Conservation (phyloP, 2,888 invertebrate species). For the Deilephila porcellus region DNA sequence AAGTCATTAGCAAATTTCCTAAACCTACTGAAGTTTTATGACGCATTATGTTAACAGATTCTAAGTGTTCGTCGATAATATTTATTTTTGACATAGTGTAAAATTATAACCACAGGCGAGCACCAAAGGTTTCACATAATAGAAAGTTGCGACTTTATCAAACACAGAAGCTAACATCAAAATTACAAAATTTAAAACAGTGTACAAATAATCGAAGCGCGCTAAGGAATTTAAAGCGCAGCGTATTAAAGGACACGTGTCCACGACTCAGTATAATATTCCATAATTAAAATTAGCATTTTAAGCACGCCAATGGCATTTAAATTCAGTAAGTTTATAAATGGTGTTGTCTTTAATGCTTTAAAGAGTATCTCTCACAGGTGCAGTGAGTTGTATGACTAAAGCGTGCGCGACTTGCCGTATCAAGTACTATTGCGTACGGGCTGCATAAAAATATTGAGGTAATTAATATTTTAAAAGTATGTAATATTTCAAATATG, state of each 20-base stretch:
- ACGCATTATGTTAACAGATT: too few relatives aligned
- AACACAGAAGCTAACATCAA: neutral
- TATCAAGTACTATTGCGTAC: constrained; percentile 49
- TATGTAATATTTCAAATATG: too few relatives aligned
- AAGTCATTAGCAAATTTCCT: too few relatives aligned
- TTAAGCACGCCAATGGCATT: constrained; percentile 25
- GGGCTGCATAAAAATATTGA: constrained; percentile 40
- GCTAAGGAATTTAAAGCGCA: constrained; percentile 8
- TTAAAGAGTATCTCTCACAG: constrained; percentile 31
- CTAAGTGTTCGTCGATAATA: too few relatives aligned
- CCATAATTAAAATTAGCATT: constrained; percentile 24
- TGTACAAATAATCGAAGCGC: constrained; percentile 1
- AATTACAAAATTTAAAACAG: neutral
- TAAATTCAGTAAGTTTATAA: constrained; percentile 27
- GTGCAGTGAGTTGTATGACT: constrained; percentile 44
- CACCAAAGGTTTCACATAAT: too few relatives aligned
- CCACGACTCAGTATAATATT: constrained; percentile 19
- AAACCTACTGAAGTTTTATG: too few relatives aligned
- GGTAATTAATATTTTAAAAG: too few relatives aligned
- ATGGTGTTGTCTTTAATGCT: constrained; percentile 28
- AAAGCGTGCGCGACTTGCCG: constrained; percentile 45
- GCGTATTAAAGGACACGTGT: constrained; percentile 21
- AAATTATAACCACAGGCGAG: too few relatives aligned
- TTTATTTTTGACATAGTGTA: too few relatives aligned
- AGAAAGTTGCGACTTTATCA: too few relatives aligned